A percentile compares a stretch with the other conserved stretches of the same genome.
These are phyloP conservation scores for Mactromeris polynyma DNA, from an alignment of 2,888 invertebrate genomes.

Conservation along the genomic window DNA sequence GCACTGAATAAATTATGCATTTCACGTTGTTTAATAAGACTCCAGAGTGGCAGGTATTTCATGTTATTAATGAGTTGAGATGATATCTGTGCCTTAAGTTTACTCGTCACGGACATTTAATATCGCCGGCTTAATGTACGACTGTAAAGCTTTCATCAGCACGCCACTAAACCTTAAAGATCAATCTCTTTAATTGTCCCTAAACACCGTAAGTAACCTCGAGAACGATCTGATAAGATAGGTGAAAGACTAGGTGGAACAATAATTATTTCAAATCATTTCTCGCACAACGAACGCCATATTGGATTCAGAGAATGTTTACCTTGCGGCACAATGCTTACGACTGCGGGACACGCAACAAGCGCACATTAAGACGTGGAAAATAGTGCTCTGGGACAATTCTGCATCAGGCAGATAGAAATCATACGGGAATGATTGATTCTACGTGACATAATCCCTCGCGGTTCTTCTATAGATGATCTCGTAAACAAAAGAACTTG, in stretches of 20 bases:
- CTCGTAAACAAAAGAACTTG: constrained; percentile 55
- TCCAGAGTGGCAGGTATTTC: constrained; percentile 37
- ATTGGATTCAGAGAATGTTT: constrained; percentile 48
- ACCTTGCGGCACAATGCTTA: constrained; percentile 42
- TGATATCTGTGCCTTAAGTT: constrained; percentile 50
- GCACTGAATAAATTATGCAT: constrained; percentile 32
- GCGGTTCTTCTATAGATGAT: constrained; percentile 37
- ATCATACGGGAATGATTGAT: constrained; percentile 54
- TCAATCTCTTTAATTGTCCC: constrained; percentile 60
- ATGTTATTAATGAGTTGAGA: constrained; percentile 43
- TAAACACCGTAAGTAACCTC: constrained; percentile 56
- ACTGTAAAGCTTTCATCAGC: constrained; percentile 49
- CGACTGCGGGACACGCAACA: constrained; percentile 53
- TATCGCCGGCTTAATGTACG: constrained; percentile 41
- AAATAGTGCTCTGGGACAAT: constrained; percentile 44
- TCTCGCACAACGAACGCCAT: constrained; percentile 55
- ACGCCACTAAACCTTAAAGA: constrained; percentile 39
- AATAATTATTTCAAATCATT: constrained; percentile 57
- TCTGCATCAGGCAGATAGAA: constrained; percentile 40
- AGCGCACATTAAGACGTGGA: constrained; percentile 46
- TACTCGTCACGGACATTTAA: constrained; percentile 50
- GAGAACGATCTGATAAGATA: constrained; percentile 53
- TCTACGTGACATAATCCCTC: constrained; percentile 51
- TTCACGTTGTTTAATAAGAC: constrained; percentile 19
- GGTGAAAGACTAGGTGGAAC: constrained; percentile 51